A percentile compares a stretch with the other conserved stretches of the same genome.
Evolutionary conservation across 2,113 vertebrate genomes (phyloP).

Genomic region (Xenopus borealis): DNA sequence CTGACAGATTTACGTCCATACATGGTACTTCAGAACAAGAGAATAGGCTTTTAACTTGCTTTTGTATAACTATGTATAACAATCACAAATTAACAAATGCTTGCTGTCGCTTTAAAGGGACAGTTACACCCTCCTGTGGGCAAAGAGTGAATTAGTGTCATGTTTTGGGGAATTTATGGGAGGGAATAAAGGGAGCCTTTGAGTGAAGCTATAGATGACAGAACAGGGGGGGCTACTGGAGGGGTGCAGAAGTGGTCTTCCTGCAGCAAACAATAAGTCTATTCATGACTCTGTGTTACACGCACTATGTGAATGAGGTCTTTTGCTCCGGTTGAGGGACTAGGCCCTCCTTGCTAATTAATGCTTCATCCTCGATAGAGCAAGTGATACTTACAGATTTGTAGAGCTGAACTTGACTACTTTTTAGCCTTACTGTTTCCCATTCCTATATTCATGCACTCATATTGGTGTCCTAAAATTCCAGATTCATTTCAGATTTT

Average conservation of each 20-base stretch:
- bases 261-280: conserved; percentile 20
- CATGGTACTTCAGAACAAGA: too few species aligned
- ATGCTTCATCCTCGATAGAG: conserved; percentile 22
- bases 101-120: too few species aligned
- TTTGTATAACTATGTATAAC: too few species aligned
- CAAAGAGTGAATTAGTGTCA: neutral
- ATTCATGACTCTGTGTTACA: conserved; percentile 39
- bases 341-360: conserved; percentile 27
- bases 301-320: conserved; percentile 27
- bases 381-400: conserved; percentile 21
- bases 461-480: too few species aligned
- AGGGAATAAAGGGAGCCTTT: conserved; percentile 36
- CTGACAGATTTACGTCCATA: too few species aligned
- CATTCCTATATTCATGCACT: too few species aligned
- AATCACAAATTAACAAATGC: too few species aligned
- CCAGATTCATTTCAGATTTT: too few species aligned
- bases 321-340: conserved; percentile 9
- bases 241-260: conserved; percentile 22
- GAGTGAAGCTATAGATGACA: conserved; percentile 15
- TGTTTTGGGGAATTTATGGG: conserved; percentile 36
- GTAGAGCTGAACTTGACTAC: conserved; percentile 7
- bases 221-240: conserved; percentile 29
- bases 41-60: too few species aligned
- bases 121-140: too few species aligned
- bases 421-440: too few species aligned